Base-by-base conservation (phyloP, 2,113 vertebrate species). In the Lophius piscatorius region DNA sequence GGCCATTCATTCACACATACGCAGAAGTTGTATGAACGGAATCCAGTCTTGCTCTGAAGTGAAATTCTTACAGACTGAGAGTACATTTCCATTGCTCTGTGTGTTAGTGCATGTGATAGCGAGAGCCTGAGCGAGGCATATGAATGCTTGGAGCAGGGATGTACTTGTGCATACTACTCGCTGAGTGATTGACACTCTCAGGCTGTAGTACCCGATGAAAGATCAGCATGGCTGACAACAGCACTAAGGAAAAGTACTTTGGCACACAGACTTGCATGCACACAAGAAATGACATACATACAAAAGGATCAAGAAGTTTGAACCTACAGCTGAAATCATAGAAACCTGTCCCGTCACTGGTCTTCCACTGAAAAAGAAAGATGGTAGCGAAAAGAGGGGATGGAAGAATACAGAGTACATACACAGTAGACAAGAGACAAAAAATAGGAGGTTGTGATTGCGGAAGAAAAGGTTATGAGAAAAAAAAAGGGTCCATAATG, bases 181-280 rank as follows among this genome's bases (percentile, higher is more conserved):
- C 12, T 63, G 81, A 89, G 65, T 77, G 80, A 82, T 52, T 66
- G 78, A 80, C 76, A 67, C 38, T 36, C 52, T 67, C 55, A 24
- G 40, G 24, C 46, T 58, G 46, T 45, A 70, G 78, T 65, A 66
- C 67, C 57, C 64, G 84, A 69, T 74, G 81, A 82, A 78, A 78
- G 70, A 74, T 77, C 20, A 40, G 63, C 72, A 55, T 9, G 63
- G 48, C 75, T 42, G 61, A 23, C 70, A 80, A 50, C 44, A n/a
- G 40, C 51, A 33, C 14, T 0, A 42, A 49, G 31, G 16, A 40
- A 63, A 73, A 71, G 58, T 20, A 52, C 34, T 64, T 49, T 38
- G 1, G 9, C 45, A 59, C 9, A 72, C 40, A 66, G 36, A 52
- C 60, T 13, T n/a, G 31, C 9, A 5, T 3, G 55, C 26, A 20